Evolutionary conservation across 2,797 vertebrate species (phyloP), one percentile per base, ranked within the genome.

Genomic region (Danio aesculapii): DNA sequence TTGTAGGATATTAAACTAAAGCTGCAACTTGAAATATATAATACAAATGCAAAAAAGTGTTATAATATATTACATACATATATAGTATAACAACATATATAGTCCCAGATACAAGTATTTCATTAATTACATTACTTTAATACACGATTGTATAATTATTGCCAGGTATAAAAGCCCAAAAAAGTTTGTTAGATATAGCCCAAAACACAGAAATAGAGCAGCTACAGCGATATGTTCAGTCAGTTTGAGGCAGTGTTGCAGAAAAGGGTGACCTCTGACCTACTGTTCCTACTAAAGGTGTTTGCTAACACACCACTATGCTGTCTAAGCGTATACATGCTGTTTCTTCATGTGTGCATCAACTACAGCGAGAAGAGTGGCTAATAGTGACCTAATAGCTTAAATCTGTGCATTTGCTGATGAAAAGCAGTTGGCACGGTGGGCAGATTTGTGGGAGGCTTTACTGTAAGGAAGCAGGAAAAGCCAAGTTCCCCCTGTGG

Each of bases 401-500:
- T 41, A 30, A 63, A 75, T 62, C 44, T 81, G n/a, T 30, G 8
- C 39, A 8, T 70, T 72, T 71, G 47, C 61, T 73, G 46, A 47
- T 53, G 16, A 66, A 76, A 83, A 59, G n/a, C 63, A 64, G 16
- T 64, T 78, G 73, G 73, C 52, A 74, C 52, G 10, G 63, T 8
- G 9, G 50, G 66, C 21, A 61, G 19, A 58, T 68, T 75, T 19
- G 58, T 86, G 75, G 71, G 78, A 89, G 83, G 80, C 84, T 68
- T 30, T 83, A 12, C 73, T 12, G 66, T 64, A 74, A 82, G 76
- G 66, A 69, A 68, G 17, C 79, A 84, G 81, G 68, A 80, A 76
- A 82, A 79, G 75, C 77, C 71, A 68, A 16, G 49, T 64, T 75
- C 59, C 19, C 50, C 67, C 87, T 68, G 84, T 86, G 90, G 89